Base-by-base conservation (phyloP, 92 coral and sea anemone species). In the Anthopleura xanthogrammica region DNA sequence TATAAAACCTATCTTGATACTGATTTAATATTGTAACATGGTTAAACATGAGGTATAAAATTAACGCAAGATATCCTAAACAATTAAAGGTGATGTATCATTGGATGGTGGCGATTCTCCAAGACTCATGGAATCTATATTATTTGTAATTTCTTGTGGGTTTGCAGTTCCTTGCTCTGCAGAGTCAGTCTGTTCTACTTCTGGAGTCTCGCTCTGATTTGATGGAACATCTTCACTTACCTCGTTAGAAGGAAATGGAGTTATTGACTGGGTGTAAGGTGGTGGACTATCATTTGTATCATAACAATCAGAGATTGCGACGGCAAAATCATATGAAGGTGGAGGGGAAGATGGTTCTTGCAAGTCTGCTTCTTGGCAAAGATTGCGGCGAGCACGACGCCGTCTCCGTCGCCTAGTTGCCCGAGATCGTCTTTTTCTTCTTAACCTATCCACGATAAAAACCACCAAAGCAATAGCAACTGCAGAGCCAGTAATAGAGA, bases 261-360 rank as follows among this genome's bases (percentile, higher is more conserved):
- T 46, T 23, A 81, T 16, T n/a, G 84, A 81, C 57, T 70, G 66
- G 20, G 41, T 64, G 56, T 81, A 81, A 19, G 84, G 24, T 23
- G 84, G 84, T 48, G 84, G 84, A 46, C 12, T 46, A 22, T 77
- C 74, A 16, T 77, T 70, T 12, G 66, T 50, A 39, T 81, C 83
- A 14, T 83, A 78, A 39, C 92, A 86, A 48, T 72, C 83, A 12
- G 92, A 83, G 58, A 52, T 41, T 46, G 90, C 84, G 60, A 84
- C 83, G 4, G 87, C 87, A 77, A 78, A 60, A 36, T 93, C 97
- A 48, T 93, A 93, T 1, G 98, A 88, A 19, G 98, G 98, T 12
- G 98, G 98, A 23, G 98, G 98, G 0, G 98, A 89, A 3, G 93
- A 76, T 19, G 95, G 93, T 22, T 89, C 91, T 5, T 82, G 83